These are phyloP conservation scores for Mandrillus leucophaeus DNA, from an alignment of 2,113 vertebrate species.

Conservation along the genomic window DNA sequence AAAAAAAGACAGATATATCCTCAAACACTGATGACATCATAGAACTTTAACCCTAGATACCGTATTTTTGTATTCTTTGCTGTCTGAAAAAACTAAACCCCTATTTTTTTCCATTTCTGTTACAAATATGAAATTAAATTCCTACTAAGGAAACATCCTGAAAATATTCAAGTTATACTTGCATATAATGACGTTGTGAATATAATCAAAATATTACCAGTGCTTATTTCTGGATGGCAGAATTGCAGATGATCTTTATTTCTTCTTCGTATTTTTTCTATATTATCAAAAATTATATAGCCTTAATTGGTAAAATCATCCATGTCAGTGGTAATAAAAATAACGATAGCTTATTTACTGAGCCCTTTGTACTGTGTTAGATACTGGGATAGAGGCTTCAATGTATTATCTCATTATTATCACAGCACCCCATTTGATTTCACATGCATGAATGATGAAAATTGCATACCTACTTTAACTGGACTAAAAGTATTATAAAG, in stretches of 20 bases:
- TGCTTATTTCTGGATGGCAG: not conserved
- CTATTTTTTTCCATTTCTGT: not conserved
- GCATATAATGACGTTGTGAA: not conserved
- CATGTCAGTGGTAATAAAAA: not conserved
- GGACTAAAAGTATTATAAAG: not conserved
- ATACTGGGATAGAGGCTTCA: not conserved
- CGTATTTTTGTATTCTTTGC: not conserved
- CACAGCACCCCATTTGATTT: not conserved
- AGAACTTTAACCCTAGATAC: not conserved
- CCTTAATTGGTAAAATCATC: not conserved
- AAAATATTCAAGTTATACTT: constrained; percentile 23
- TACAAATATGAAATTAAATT: constrained; percentile 16
- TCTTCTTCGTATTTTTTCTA: constrained; percentile 9
- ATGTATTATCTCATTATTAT: not conserved
- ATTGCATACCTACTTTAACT: not conserved
- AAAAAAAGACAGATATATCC: not conserved
- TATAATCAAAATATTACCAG: not conserved
- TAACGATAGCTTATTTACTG: not conserved
- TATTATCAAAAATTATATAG: not conserved
- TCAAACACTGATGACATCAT: not conserved
- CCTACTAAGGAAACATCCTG: not conserved
- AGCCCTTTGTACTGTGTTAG: not conserved
- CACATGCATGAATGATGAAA: not conserved
- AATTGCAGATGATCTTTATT: constrained; percentile 16
- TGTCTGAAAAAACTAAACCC: not conserved